These are phyloP conservation scores for Pseudopleuronectes americanus DNA, from an alignment of 2,797 vertebrate species.

Conservation along the genomic window DNA sequence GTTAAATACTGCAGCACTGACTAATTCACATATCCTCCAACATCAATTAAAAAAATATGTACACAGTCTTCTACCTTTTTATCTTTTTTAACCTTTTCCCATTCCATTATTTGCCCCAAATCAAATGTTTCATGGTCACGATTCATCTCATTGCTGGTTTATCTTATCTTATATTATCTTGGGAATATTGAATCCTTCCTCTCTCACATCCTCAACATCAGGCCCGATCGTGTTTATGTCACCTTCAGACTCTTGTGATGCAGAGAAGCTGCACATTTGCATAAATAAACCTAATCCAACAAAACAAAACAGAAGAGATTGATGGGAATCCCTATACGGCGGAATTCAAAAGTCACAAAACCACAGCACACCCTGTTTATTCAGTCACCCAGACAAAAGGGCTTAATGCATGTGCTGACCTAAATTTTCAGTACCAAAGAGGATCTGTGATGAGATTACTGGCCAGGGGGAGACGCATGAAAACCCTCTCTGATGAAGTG, in stretches of 20 bases:
- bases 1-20: background rate
- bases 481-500: slow-evolving; percentile 41
- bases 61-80: too few relatives aligned
- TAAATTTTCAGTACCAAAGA: slow-evolving; percentile 67
- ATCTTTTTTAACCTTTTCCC: too few relatives aligned
- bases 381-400: slow-evolving; percentile 26
- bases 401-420: slow-evolving; percentile 73
- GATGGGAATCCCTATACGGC: background rate
- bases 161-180: too few relatives aligned
- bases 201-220: background rate
- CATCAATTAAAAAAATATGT: too few relatives aligned
- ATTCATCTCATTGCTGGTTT: too few relatives aligned
- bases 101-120: too few relatives aligned
- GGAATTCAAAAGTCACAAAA: slow-evolving; percentile 19
- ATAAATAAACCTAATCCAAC: background rate
- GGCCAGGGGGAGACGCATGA: background rate
- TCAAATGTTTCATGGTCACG: too few relatives aligned
- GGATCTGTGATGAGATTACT: slow-evolving; percentile 76
- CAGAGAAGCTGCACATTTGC: background rate
- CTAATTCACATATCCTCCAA: background rate
- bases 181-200: too few relatives aligned
- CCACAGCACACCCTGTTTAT: slow-evolving; percentile 17
- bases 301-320: background rate
- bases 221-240: background rate
- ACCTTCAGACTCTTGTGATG: background rate